These are phyloP conservation scores for Pseudotriccus pelzelni DNA, from an alignment of 2,797 vertebrate species.

Conservation along the genomic window DNA sequence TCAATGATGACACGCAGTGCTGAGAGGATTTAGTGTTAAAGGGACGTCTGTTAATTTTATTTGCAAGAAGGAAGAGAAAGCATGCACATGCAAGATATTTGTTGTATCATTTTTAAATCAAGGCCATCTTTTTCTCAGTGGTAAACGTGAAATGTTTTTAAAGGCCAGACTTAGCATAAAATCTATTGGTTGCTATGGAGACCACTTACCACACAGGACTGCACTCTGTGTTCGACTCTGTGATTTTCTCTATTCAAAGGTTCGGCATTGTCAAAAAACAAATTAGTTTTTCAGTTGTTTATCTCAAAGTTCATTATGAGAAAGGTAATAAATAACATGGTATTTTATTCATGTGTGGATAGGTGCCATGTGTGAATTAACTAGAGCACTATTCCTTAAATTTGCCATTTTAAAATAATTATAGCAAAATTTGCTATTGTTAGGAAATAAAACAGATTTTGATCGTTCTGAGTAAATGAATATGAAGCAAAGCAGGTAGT, in stretches of 20 bases:
- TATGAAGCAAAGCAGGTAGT: conserved; percentile 75
- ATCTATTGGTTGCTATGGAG: conserved; percentile 86
- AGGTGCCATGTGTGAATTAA: conserved; percentile 56
- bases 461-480: conserved; percentile 70
- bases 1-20: conserved; percentile 58
- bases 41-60: conserved; percentile 77
- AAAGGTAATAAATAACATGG: conserved; percentile 73
- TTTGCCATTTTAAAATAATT: conserved; percentile 71
- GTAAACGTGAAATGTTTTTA: conserved; percentile 88
- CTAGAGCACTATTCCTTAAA: conserved; percentile 45
- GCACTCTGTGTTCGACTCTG: conserved; percentile 78
- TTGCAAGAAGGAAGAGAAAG: conserved; percentile 71
- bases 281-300: conserved; percentile 82
- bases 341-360: conserved; percentile 41
- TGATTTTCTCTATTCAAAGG: conserved; percentile 83
- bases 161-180: conserved; percentile 88
- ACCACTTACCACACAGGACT: conserved; percentile 85
- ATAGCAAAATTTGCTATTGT: conserved; percentile 77
- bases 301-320: conserved; percentile 78
- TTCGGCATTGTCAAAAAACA: conserved; percentile 83
- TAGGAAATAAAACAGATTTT: conserved; percentile 77
- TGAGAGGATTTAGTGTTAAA: conserved; percentile 57
- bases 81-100: conserved; percentile 74
- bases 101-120: conserved; percentile 85
- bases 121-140: conserved; percentile 83